Conservation (phyloP, 2,797 vertebrate species). For the Thalassophryne amazonica region DNA sequence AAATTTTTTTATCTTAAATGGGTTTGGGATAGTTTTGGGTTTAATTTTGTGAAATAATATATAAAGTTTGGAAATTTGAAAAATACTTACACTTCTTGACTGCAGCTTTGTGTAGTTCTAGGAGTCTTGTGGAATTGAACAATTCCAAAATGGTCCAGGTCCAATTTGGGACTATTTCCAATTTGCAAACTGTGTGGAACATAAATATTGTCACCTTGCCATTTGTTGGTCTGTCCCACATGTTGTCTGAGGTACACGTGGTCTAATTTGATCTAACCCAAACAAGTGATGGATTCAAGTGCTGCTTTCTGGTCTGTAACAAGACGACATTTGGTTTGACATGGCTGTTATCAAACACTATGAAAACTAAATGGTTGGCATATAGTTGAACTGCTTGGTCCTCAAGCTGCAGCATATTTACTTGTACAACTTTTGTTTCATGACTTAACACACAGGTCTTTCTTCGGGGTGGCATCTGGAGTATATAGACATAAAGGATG, state of each 20-base stretch:
- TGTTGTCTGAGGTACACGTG: neutral
- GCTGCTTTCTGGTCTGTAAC: neutral
- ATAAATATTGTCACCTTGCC: too few relatives aligned
- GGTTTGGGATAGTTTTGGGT: too few relatives aligned
- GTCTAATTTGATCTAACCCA: neutral
- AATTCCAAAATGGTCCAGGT: too few relatives aligned
- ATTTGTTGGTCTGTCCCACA: too few relatives aligned
- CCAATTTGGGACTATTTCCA: too few relatives aligned
- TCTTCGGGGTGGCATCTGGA: conserved; percentile 93
- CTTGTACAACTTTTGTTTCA: neutral
- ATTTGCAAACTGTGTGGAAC: too few relatives aligned
- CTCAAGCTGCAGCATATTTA: neutral
- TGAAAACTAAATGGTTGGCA: neutral
- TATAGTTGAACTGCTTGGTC: neutral
- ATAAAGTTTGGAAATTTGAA: too few relatives aligned
- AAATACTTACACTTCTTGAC: too few relatives aligned
- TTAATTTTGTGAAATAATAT: too few relatives aligned
- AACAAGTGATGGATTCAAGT: neutral
- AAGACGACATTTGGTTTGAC: neutral
- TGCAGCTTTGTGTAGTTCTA: too few relatives aligned
- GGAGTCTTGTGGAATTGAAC: too few relatives aligned
- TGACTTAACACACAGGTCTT: conserved; percentile 60
- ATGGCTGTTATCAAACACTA: neutral
- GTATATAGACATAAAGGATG: conserved; percentile 88
- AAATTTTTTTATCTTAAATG: too few relatives aligned